A percentile compares a stretch with the other conserved stretches of the same genome.
Conservation (phyloP, 2,113 vertebrate genomes). For the Urocynchramus pylzowi region DNA sequence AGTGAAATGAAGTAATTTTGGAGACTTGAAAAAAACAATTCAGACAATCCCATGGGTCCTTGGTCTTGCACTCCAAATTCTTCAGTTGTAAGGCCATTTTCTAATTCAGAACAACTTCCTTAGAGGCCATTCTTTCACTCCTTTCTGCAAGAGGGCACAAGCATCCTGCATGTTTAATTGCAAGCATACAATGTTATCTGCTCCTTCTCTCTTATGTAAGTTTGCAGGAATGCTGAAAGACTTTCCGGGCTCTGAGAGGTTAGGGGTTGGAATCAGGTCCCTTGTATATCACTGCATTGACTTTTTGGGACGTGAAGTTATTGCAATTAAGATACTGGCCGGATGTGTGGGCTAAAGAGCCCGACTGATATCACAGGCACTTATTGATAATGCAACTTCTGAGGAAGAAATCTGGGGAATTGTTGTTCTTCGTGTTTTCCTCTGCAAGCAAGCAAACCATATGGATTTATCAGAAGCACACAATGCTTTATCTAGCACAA, state of each 20-base stretch:
- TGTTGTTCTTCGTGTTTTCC: slow-evolving; percentile 69
- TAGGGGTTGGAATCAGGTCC: slow-evolving; percentile 52
- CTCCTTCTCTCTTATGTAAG: slow-evolving; percentile 80
- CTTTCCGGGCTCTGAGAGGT: slow-evolving; percentile 73
- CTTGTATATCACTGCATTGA: slow-evolving; percentile 64
- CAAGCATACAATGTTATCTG: slow-evolving; percentile 82
- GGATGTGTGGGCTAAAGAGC: slow-evolving; percentile 77
- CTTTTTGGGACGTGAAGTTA: slow-evolving; percentile 74
- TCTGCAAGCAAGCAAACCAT: slow-evolving; percentile 62
- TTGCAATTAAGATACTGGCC: slow-evolving; percentile 77
- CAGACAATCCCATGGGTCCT: background rate
- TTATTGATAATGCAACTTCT: slow-evolving; percentile 76
- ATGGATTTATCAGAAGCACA: slow-evolving; percentile 67
- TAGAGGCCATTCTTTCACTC: slow-evolving; percentile 74
- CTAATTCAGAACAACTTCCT: slow-evolving; percentile 65
- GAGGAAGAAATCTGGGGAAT: slow-evolving; percentile 70
- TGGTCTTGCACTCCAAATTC: slow-evolving; percentile 44
- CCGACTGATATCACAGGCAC: slow-evolving; percentile 73
- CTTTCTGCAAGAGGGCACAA: slow-evolving; percentile 71
- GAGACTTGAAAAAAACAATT: slow-evolving; percentile 7
- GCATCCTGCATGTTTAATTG: slow-evolving; percentile 73
- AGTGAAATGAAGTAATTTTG: background rate
- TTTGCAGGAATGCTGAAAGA: slow-evolving; percentile 78
- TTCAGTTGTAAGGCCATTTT: slow-evolving; percentile 49
- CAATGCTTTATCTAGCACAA: slow-evolving; percentile 62